These are phyloP conservation scores for Linnaemya tessellans DNA, from an alignment of 2,888 invertebrate species.

Conservation along the genomic window DNA sequence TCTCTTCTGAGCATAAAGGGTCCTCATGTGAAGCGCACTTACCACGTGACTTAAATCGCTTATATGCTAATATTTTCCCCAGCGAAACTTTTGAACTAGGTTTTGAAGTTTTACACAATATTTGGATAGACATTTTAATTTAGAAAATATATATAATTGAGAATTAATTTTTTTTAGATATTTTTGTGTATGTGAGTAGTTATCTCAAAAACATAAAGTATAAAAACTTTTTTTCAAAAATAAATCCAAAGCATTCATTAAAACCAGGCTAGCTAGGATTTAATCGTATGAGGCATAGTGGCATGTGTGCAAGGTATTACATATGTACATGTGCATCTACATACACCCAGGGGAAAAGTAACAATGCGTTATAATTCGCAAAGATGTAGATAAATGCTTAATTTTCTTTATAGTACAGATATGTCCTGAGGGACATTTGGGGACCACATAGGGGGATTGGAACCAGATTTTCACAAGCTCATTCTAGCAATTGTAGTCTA, in stretches of 20 bases:
- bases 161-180: not conserved
- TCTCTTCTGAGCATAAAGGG: conserved; percentile 48
- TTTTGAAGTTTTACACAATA: not conserved
- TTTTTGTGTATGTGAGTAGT: not conserved
- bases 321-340: not conserved
- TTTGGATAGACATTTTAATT: conserved; percentile 51
- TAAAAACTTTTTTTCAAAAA: not conserved
- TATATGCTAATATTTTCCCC: not conserved
- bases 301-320: not conserved
- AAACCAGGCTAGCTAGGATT: conserved; percentile 1
- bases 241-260: too few species aligned
- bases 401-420: too few species aligned
- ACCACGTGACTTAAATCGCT: not conserved
- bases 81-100: not conserved
- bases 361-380: too few species aligned
- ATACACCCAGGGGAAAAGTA: too few species aligned
- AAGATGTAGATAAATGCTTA: too few species aligned
- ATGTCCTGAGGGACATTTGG: too few species aligned
- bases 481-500: too few species aligned
- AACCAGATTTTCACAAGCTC: too few species aligned
- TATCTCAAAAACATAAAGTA: not conserved
- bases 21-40: conserved; percentile 40
- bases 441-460: too few species aligned
- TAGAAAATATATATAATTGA: conserved; percentile 12
- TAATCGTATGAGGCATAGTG: not conserved